Evolutionary conservation across 1,140 invertebrate genomes (phyloP), one percentile per base, ranked within the genome.

Genomic region (Marisa cornuarietis): DNA sequence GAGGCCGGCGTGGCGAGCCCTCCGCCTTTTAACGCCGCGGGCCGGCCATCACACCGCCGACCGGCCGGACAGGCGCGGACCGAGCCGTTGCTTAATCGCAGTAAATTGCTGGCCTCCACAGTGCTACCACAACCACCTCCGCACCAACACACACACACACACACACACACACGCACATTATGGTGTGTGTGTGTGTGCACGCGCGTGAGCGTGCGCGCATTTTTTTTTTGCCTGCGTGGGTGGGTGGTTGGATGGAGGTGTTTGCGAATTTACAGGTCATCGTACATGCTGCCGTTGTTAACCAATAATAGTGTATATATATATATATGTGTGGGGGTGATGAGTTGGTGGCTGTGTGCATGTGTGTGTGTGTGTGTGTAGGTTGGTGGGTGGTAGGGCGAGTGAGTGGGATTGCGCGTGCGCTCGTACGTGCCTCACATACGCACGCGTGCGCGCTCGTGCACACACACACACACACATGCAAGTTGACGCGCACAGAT

Each of bases 391-490:
- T 68, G 66, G 9, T 13, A 10, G 66, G 0, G 69, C 51, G 8
- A 2, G 69, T 71, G 68, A 3, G 22, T 71, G 68, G 8, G 68
- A 18, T 26, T 31, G 68, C 31, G 68, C 13, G 68, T 71, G 68
- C 11, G 1, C 31, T 18, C 20, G 26, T 13, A 51, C 20, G 69
- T 42, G 69, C n/a, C 26, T 24, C 26, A 71, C 68, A 71, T 26
- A 71, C 26, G 31, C 26, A 31, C 68, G 31, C 68, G 49, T 26
- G 20, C 68, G 49, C 68, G 7, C 68, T 7, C 26, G 31, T 26
- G 20, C 26, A 71, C 68, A 31, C 68, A 71, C 68, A 31, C 68
- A 71, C 68, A 31, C 68, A 71, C 68, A 31, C 68, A 71, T 26
- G 49, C 68, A 71, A 11, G 49, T 26, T 26, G n/a, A 71, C 68